These are phyloP conservation scores for Quadroppia sp. DNA, from an alignment of 2,888 invertebrate species.

Conservation along the genomic window DNA sequence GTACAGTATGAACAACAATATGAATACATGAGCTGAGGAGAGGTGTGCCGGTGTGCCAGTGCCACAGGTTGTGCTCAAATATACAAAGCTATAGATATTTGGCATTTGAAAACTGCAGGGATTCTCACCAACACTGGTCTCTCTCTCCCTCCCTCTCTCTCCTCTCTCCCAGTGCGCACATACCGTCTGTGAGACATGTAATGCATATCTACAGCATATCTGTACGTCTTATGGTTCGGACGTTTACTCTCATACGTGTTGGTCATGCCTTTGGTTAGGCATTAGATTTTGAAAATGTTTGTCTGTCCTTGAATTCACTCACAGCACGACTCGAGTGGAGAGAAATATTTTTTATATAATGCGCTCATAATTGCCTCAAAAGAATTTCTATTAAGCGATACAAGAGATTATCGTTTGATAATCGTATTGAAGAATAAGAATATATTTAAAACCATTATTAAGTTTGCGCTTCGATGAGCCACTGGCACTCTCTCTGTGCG, in stretches of 20 bases:
- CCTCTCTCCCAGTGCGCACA: neutral
- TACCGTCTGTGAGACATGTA: no score
- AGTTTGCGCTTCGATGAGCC: neutral
- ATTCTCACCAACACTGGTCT: neutral
- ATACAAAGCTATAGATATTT: conserved; percentile 19
- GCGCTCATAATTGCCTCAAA: conserved; percentile 28
- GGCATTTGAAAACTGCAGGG: conserved; percentile 24
- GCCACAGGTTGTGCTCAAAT: neutral
- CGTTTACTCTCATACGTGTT: conserved; percentile 10
- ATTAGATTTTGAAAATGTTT: neutral
- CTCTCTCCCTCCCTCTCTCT: conserved; percentile 1
- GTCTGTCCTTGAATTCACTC: neutral
- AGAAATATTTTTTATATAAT: conserved; percentile 7
- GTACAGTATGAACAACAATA: conserved; percentile 7
- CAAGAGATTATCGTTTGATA: conserved; percentile 14
- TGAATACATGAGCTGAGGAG: neutral
- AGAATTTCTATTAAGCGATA: conserved; percentile 34
- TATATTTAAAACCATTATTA: conserved; percentile 10
- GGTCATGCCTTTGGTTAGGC: conserved; percentile 13
- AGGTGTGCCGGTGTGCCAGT: neutral
- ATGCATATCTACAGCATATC: neutral
- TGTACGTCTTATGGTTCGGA: neutral
- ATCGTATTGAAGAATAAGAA: neutral
- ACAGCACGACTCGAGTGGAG: conserved; percentile 1
- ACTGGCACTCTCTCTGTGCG: neutral